Evolutionary conservation across 2,888 invertebrate genomes (phyloP).

Genomic region (Crocallis elinguaria): DNA sequence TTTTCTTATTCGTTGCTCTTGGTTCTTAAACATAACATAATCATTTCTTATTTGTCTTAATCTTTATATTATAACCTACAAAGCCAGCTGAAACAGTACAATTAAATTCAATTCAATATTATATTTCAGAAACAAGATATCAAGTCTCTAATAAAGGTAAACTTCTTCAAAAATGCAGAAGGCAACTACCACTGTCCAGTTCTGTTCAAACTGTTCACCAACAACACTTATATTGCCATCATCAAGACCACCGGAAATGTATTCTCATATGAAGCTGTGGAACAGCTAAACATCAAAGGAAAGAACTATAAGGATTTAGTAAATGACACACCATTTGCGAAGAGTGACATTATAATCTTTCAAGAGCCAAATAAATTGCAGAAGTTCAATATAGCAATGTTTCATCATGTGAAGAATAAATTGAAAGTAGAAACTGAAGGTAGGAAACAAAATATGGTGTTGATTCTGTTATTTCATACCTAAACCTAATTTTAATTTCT

Average conservation of each 20-base stretch:
- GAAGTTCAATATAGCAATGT: constrained; percentile 97
- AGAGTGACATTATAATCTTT: constrained; percentile 95
- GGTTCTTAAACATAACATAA: too few relatives aligned
- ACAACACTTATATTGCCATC: constrained; percentile 97
- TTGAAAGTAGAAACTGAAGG: constrained; percentile 94
- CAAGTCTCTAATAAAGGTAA: constrained; percentile 93
- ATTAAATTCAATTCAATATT: neutral
- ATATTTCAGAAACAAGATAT: constrained; percentile 88
- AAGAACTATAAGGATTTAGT: constrained; percentile 97
- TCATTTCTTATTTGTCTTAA: too few relatives aligned
- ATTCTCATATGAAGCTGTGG: constrained; percentile 96
- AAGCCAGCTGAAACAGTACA: neutral
- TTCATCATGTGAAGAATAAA: constrained; percentile 97
- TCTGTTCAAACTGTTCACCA: constrained; percentile 95
- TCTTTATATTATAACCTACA: neutral
- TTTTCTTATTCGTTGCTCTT: neutral
- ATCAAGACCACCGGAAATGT: constrained; percentile 97
- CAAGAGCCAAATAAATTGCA: constrained; percentile 95
- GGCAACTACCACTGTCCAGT: constrained; percentile 97
- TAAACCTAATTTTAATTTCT: too few relatives aligned
- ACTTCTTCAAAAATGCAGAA: constrained; percentile 94
- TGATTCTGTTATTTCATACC: too few relatives aligned
- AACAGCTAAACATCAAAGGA: constrained; percentile 97
- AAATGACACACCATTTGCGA: constrained; percentile 93
- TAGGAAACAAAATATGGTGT: constrained; percentile 45